Evolutionary conservation across 2,797 vertebrate genomes (phyloP), one percentile per base, ranked within the genome.

Genomic region (Aldrovandia affinis): DNA sequence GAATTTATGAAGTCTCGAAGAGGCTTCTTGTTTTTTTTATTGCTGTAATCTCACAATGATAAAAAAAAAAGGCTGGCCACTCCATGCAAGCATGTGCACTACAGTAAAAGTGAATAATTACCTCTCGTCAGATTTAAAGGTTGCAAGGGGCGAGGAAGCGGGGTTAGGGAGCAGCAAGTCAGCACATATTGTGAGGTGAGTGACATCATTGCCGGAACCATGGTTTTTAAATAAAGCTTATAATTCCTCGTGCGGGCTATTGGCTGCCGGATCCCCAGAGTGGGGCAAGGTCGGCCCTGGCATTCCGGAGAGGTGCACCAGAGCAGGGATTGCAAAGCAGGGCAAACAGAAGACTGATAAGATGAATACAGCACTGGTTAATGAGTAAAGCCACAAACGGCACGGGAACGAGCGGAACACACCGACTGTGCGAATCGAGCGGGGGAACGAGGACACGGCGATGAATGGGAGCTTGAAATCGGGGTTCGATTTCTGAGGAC

Each of bases 41-140:
- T 86, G 91, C 85, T 83, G 50, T 88, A 88, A 91, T 89, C 52
- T 80, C 77, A 73, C 30, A 52, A 83, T 87, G 88, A 91, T 93
- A 93, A 94, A 77, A 94, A 90, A 93, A 94, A 77, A 94, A 90
- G 79, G 52, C 73, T 55, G 81, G 87, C 87, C 78, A 86, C 89
- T 89, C 82, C 59, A 89, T 10, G 9, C 78, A 47, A 83, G 79
- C 82, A 90, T 92, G 93, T 92, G 89, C 89, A 84, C 85, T 83
- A 50, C 42, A 85, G 83, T 79, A 86, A 52, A 89, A 93, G 91
- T 85, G 89, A 90, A 89, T 89, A 91, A 91, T 80, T 84, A 50
- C 63, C 59, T 86, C 47, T 83, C 84, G 7, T 88, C 82, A 87
- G 68, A 86, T 47, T 39, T 44, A 77, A 77, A 77, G 73, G 39